Evolutionary conservation across 2,113 vertebrate species (phyloP).

Genomic region (Cairina moschata): DNA sequence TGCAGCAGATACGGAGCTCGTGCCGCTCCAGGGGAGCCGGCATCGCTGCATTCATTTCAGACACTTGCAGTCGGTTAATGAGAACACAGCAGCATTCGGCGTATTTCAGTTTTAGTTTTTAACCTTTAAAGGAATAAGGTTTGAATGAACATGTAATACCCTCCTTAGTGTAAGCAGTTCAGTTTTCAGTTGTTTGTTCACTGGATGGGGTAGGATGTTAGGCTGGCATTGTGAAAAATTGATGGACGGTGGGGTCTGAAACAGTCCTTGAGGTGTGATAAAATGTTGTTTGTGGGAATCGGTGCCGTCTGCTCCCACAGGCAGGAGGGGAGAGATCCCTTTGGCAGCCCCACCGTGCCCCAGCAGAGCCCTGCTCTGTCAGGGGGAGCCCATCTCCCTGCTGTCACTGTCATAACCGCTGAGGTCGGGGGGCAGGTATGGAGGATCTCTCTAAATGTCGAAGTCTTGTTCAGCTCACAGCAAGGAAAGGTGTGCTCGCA

Average conservation of each 20-base stretch:
- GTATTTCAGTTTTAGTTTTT: not conserved
- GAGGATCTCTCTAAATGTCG: not conserved
- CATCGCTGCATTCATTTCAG: not conserved
- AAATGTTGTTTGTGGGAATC: not conserved
- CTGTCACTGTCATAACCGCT: not conserved
- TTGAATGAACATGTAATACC: not conserved
- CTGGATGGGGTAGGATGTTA: not conserved
- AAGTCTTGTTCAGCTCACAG: not conserved
- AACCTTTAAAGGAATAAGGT: not conserved
- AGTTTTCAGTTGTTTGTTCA: not conserved
- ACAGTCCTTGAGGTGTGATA: not conserved
- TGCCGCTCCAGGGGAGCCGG: not conserved
- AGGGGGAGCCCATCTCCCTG: not conserved
- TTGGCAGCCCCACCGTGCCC: not conserved
- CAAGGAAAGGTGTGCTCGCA: not conserved
- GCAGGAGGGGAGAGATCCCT: not conserved
- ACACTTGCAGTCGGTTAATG: not conserved
- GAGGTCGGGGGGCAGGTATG: accelerated
- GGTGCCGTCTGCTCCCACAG: accelerated
- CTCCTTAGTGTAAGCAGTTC: not conserved
- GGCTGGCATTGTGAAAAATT: accelerated
- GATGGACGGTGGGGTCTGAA: not conserved
- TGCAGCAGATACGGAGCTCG: accelerated
- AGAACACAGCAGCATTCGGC: not conserved
- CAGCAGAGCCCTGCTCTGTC: not conserved